Base-by-base conservation (phyloP, 2,888 invertebrate genomes). In the Priocnemis perturbator region DNA sequence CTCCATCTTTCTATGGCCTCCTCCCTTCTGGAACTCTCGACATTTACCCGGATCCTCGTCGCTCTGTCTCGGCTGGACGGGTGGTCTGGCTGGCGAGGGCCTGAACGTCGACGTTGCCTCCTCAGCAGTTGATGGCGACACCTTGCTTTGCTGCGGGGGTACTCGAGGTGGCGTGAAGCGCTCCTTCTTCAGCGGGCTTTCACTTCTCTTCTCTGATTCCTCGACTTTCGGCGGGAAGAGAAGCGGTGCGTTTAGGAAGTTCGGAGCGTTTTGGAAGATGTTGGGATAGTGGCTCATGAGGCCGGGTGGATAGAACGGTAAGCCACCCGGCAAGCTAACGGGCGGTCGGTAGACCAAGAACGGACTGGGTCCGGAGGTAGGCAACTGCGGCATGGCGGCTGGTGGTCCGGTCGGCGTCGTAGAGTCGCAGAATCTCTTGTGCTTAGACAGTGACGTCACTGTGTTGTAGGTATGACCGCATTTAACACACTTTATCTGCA, bases 401-500 rank as follows among this genome's bases (percentile, higher is more conserved):
- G 87, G 76, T 26, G 88, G 83, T 3, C 88, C 86, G 15, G 87
- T 81, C 0, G 91, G 89, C 60, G 92, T 90, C 30, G 94, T 93
- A 2, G 97, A 95, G 89, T 98, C 98, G 90, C 98, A 99, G 90
- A 97, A 98, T 79, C 98, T 92, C 90, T 98, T 97, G 90, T 99
- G 99, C 87, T 99, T 99, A 76, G 97, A 94, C 60, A 99, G 91
- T 30, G 97, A 96, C 2, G 97, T 96, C 69, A 95, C 94, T 0
- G 98, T 97, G 67, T 95, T 95, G 90, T 98, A 99, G 44, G 95
- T 94, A 87, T 98, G 97, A 26, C 95, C 95, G 88, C 98, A 99
- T 92, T 98, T 97, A 84, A 92, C 93, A 90, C 98, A 99, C 91
- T 97, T 97, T 86, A 97, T 96, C 87, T 96, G 95, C 90, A 95